Conservation (phyloP, 2,797 vertebrate species). For the Acanthis flammea region DNA sequence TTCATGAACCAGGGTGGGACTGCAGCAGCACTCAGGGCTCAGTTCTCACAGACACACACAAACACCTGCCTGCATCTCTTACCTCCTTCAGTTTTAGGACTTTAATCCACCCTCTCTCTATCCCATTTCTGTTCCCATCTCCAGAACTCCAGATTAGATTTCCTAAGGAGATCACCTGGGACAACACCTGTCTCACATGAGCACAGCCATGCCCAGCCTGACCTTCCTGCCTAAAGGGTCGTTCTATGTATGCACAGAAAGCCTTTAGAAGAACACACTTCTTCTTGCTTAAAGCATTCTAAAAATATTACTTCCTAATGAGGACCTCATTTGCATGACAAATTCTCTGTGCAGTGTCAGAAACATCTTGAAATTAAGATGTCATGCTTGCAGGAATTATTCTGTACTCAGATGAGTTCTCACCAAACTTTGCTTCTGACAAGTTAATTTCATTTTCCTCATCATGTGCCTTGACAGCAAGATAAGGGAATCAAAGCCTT, state of each 20-base stretch:
- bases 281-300: not conserved
- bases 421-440: conserved; percentile 36
- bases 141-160: not conserved
- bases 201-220: not conserved
- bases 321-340: conserved; percentile 55
- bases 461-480: conserved; percentile 2
- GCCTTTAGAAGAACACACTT: not conserved
- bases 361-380: conserved; percentile 39
- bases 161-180: not conserved
- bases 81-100: not conserved
- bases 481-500: conserved; percentile 3
- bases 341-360: conserved; percentile 50
- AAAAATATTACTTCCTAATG: conserved; percentile 54
- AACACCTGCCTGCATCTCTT: not conserved
- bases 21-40: not conserved
- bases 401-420: not conserved
- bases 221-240: not conserved
- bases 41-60: not conserved
- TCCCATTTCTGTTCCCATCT: too few species aligned
- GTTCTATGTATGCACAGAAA: not conserved
- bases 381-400: conserved; percentile 33
- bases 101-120: not conserved
- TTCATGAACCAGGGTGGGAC: not conserved
- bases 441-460: conserved; percentile 9
- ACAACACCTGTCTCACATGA: not conserved